Evolutionary conservation across 2,888 invertebrate genomes (phyloP).

Genomic region (Mythimna lalbum): DNA sequence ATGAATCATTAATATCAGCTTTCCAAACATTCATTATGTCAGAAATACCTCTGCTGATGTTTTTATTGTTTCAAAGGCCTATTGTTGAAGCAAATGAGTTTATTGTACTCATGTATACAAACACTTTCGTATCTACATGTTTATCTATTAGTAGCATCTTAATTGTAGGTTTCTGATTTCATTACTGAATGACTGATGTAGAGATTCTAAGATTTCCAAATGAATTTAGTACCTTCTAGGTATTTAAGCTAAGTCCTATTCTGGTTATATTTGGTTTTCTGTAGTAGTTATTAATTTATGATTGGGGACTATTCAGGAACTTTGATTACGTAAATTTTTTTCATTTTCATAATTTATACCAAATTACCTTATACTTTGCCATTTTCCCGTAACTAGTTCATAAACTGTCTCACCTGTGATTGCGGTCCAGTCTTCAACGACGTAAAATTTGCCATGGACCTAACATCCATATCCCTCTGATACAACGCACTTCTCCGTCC

Average conservation of each 20-base stretch:
- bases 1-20: constrained; percentile 47
- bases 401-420: constrained; percentile 73
- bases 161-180: constrained; percentile 30
- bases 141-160: constrained; percentile 23
- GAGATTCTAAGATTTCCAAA: background rate
- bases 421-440: constrained; percentile 85
- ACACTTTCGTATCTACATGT: constrained; percentile 47
- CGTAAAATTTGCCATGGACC: constrained; percentile 87
- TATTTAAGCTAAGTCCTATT: background rate
- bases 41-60: constrained; percentile 35
- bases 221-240: too few species aligned
- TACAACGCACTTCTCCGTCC: constrained; percentile 86
- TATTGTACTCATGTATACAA: constrained; percentile 51
- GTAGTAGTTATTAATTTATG: background rate
- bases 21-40: constrained; percentile 51
- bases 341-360: background rate
- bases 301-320: background rate
- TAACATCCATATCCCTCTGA: constrained; percentile 85
- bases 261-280: background rate
- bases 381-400: background rate
- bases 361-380: background rate
- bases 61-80: constrained; percentile 47
- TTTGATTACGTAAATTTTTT: background rate
- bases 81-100: constrained; percentile 60
- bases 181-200: constrained; percentile 8